These are phyloP conservation scores for Theristus sp. DNA, from an alignment of 2,888 invertebrate species.

Conservation along the genomic window DNA sequence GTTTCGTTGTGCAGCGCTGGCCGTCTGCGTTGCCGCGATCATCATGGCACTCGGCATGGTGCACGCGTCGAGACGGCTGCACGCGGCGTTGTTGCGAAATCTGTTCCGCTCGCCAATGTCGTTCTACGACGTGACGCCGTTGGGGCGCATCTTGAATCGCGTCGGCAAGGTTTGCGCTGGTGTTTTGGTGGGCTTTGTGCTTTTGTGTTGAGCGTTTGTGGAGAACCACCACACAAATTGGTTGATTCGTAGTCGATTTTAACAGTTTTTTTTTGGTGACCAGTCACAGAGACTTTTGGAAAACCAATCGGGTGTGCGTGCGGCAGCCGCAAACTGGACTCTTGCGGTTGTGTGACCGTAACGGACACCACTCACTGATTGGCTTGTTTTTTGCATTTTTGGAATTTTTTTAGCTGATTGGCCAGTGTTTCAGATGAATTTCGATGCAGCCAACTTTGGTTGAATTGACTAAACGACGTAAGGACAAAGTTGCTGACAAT, in stretches of 20 bases:
- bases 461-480: too few species aligned
- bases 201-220: too few species aligned
- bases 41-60: constrained; percentile 32
- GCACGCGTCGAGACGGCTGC: constrained; percentile 22
- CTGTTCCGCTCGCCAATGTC: constrained; percentile 29
- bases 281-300: too few species aligned
- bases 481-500: too few species aligned
- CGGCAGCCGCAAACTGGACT: too few species aligned
- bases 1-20: constrained; percentile 19
- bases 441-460: too few species aligned
- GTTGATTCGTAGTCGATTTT: neutral
- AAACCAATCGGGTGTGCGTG: too few species aligned
- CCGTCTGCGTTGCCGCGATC: constrained; percentile 21
- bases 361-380: too few species aligned
- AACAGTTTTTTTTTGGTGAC: neutral
- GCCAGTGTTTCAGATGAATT: too few species aligned
- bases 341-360: too few species aligned
- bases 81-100: constrained; percentile 21
- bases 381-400: too few species aligned
- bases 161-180: constrained; percentile 22
- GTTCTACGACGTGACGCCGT: constrained; percentile 34
- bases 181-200: neutral
- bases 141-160: constrained; percentile 34
- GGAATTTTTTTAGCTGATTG: too few species aligned
- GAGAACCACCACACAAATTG: neutral